A percentile compares a stretch with the other conserved stretches of the same genome.
These are phyloP conservation scores for Cylloceria caligata DNA, from an alignment of 2,888 invertebrate species.

Conservation along the genomic window DNA sequence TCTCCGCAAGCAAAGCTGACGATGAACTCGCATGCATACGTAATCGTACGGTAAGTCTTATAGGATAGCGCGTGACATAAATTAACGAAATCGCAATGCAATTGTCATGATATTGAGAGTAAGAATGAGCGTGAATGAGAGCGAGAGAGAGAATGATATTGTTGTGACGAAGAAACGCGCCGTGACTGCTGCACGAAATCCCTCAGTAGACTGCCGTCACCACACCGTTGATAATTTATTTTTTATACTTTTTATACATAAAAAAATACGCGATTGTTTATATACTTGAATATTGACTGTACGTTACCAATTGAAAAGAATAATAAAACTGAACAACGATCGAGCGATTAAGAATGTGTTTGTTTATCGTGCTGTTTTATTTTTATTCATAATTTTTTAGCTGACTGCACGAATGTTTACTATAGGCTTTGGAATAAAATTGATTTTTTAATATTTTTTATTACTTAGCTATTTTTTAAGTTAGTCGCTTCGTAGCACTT, in stretches of 20 bases:
- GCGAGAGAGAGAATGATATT: not conserved
- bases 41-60: slow-evolving; percentile 24
- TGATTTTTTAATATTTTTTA: too few species aligned
- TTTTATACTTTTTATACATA: slow-evolving; percentile 71
- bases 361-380: not conserved
- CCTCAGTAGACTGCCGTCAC: slow-evolving; percentile 19
- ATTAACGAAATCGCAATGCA: slow-evolving; percentile 56
- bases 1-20: slow-evolving; percentile 16
- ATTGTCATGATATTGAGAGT: slow-evolving; percentile 52
- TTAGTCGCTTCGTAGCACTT: too few species aligned
- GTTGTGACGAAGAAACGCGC: slow-evolving; percentile 29
- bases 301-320: slow-evolving; percentile 32
- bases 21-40: slow-evolving; percentile 28
- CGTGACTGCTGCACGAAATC: slow-evolving; percentile 9
- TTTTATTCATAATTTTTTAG: not conserved
- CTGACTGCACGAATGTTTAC: not conserved
- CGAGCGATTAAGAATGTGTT: slow-evolving; percentile 11
- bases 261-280: slow-evolving; percentile 24
- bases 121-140: not conserved
- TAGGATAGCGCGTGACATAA: slow-evolving; percentile 29
- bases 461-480: too few species aligned
- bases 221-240: slow-evolving; percentile 67
- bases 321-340: slow-evolving; percentile 38
- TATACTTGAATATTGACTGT: slow-evolving; percentile 32
- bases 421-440: too few species aligned